phyloP scores from a whole-genome alignment of 2,113 vertebrate genomes.

The Pheucticus melanocephalus region DNA sequence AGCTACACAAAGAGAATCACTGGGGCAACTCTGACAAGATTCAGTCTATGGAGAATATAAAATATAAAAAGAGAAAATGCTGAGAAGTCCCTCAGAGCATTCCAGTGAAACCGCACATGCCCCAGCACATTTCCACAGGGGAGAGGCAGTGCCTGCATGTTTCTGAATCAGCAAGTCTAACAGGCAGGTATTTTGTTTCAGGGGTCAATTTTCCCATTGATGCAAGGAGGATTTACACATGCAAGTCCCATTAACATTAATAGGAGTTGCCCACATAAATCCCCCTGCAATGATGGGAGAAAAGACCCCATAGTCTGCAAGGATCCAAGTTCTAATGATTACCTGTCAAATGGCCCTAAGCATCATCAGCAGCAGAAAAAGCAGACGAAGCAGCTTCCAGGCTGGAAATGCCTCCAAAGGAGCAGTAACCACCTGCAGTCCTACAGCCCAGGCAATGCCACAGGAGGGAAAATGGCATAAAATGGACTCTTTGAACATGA shows the following conservation, averaged over 20 bases:
- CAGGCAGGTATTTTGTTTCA: neutral
- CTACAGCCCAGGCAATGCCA: neutral
- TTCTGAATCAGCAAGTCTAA: slow-evolving; percentile 41
- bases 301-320: slow-evolving; percentile 52
- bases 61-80: neutral
- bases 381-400: slow-evolving; percentile 50
- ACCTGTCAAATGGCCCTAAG: slow-evolving; percentile 68
- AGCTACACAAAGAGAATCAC: neutral
- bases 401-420: slow-evolving; percentile 4
- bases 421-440: slow-evolving; percentile 37
- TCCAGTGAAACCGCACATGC: neutral
- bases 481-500: neutral
- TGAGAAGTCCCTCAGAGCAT: neutral
- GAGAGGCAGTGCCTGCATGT: neutral
- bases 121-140: neutral
- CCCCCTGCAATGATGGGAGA: slow-evolving; percentile 12
- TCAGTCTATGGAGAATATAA: neutral
- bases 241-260: slow-evolving; percentile 68
- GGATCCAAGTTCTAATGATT: slow-evolving; percentile 66
- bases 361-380: slow-evolving; percentile 57
- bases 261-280: slow-evolving; percentile 62
- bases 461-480: slow-evolving; percentile 1
- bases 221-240: slow-evolving; percentile 69
- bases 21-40: neutral
- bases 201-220: slow-evolving; percentile 60